Base-by-base conservation (phyloP, 1,140 invertebrate genomes). In the Semibalanus balanoides region DNA sequence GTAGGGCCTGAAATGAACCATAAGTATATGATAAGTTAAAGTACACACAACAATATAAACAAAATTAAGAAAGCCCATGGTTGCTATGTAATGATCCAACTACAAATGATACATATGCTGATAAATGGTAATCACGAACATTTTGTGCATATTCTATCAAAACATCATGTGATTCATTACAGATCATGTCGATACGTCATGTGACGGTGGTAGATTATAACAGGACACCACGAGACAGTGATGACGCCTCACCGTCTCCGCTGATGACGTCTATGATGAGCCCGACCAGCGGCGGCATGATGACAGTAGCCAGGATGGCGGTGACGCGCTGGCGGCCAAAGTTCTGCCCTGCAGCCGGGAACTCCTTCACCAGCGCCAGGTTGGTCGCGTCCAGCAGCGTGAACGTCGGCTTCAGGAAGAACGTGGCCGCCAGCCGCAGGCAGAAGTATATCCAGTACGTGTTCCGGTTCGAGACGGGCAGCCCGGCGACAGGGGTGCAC, bases 331-430 rank as follows among this genome's bases (percentile, higher is more conserved):
- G 91, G 80, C 90, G 86, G 19, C 92, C 92, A 82, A 76, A 76
- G 28, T 76, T 70, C 29, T 70, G 71, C 1, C 40, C 28, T 25
- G 31, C 5, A 3, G 7, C 28, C 74, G 5, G 7, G 82, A 90
- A 90, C 81, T 90, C 89, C 82, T 92, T 89, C 78, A 92, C 91
- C 87, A 93, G 89, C 0, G 88, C 91, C 25, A 93, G 82, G 3
- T 91, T 90, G 74, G 92, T 92, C 0, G 92, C 91, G 83, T 93
- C 92, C 87, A 93, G 89, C 75, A 93, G 90, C 19, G 90, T 91
- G 0, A 93, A 90, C 19, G 75, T 22, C 3, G 76, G 79, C 7
- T 75, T 89, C 77, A 91, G 83, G 87, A 91, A 91, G 1, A 90
- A 89, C 14, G 88, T 91, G 0, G 89, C 91, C 77, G 92, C 83